phyloP scores from a whole-genome alignment of 1,140 invertebrate genomes.

The Galleria mellonella region DNA sequence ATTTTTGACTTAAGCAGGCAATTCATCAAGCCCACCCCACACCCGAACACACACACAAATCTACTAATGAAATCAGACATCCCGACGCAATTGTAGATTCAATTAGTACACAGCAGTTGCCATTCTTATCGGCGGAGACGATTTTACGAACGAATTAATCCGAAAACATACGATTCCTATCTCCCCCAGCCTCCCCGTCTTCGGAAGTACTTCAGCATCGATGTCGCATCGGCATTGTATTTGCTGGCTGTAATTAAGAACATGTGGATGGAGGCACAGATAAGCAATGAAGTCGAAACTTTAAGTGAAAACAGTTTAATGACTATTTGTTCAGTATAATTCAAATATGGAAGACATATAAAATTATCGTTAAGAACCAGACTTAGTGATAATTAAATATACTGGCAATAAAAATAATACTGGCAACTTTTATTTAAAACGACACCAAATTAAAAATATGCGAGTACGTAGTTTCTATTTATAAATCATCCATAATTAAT shows the following conservation, averaged over 20 bases:
- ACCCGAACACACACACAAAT: constrained; percentile 35
- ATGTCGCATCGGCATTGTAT: constrained; percentile 43
- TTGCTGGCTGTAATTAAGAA: constrained; percentile 64
- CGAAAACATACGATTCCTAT: constrained; percentile 70
- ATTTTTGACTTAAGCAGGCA: neutral
- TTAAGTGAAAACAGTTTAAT: no score
- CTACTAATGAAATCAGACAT: constrained; percentile 68
- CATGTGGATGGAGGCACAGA: constrained; percentile 2
- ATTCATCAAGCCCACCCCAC: constrained; percentile 16
- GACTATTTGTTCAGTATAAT: no score
- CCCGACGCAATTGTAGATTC: constrained; percentile 68
- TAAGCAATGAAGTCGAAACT: neutral
- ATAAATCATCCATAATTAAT: no score
- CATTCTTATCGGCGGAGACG: constrained; percentile 70
- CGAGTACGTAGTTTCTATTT: no score
- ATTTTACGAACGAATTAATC: constrained; percentile 74
- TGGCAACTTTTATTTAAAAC: no score
- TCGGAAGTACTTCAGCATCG: constrained; percentile 40
- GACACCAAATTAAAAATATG: no score
- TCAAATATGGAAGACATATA: no score
- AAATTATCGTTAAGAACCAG: no score
- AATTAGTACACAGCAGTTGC: constrained; percentile 69
- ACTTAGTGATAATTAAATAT: no score
- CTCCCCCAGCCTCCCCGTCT: constrained; percentile 49
- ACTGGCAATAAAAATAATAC: no score